phyloP scores from a whole-genome alignment of 2,888 invertebrate genomes.

The Anthrax anthrax region DNA sequence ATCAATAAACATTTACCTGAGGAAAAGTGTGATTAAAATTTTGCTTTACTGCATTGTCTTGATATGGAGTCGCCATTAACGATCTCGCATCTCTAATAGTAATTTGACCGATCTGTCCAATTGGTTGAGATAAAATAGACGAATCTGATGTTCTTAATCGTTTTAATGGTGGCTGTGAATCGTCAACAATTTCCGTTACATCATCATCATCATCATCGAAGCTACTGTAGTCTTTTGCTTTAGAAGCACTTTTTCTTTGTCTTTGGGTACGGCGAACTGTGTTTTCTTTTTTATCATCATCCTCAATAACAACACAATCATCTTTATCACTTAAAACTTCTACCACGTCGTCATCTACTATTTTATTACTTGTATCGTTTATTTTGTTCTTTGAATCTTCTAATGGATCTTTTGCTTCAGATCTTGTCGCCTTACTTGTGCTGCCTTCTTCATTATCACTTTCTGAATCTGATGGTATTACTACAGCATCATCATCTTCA shows the following conservation, averaged over 20 bases:
- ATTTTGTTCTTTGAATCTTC: slow-evolving; percentile 11
- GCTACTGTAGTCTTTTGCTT: slow-evolving; percentile 21
- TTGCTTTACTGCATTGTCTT: not conserved
- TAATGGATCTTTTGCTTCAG: not conserved
- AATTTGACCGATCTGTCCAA: slow-evolving; percentile 18
- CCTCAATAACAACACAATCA: slow-evolving; percentile 39
- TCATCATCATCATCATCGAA: slow-evolving; percentile 37
- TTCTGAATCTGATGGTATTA: slow-evolving; percentile 35
- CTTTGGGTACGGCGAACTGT: slow-evolving; percentile 18
- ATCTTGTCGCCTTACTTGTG: slow-evolving; percentile 4
- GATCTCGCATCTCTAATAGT: slow-evolving; percentile 34
- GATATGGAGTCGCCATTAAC: slow-evolving; percentile 13
- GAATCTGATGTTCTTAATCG: slow-evolving; percentile 18
- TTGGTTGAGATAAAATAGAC: not conserved
- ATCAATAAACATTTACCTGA: slow-evolving; percentile 6
- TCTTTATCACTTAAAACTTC: slow-evolving; percentile 38
- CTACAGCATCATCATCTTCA: slow-evolving; percentile 28
- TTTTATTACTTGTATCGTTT: slow-evolving; percentile 10
- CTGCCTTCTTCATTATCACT: slow-evolving; percentile 19
- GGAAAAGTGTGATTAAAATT: slow-evolving; percentile 10
- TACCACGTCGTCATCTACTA: slow-evolving; percentile 31
- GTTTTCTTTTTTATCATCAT: slow-evolving; percentile 33
- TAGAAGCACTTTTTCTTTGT: slow-evolving; percentile 33
- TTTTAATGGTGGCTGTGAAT: slow-evolving; percentile 35
- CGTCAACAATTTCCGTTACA: slow-evolving; percentile 37